Evolutionary conservation across 2,113 vertebrate genomes (phyloP), one percentile per base, ranked within the genome.

Genomic region (Takifugu bimaculatus): DNA sequence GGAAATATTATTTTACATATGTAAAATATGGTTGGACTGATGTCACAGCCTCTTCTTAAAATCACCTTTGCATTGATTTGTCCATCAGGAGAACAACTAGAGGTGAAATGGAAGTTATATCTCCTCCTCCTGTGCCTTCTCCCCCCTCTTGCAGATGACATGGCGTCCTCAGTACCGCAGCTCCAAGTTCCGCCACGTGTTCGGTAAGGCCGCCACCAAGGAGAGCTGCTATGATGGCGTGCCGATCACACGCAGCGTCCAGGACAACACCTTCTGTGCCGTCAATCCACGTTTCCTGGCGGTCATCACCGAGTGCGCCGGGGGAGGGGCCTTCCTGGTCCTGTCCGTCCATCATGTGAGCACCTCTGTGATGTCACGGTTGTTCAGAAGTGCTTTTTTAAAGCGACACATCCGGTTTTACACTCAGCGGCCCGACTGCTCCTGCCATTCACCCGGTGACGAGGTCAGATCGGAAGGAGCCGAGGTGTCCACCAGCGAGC

Each of bases 111-210:
- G 60, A 66, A 65, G 52, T 70, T 62, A 77, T 64, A 53, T 49
- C 47, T 6, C 28, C 52, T 28, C 43, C 28, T n/a, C 47, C 32
- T 59, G 43, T 42, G 28, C 42, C 25, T 29, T 44, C 51, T 26
- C 49, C 27, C 44, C 53, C 13, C 45, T 52, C 43, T 39, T 63
- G 68, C 66, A 99, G 96, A 99, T 99, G 97, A 92, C 96, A 88
- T 97, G 95, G 95, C 91, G 90, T 67, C 93, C 94, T 43, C 94
- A 93, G 85, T 94, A 95, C 84, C 92, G 91, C 81, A 94, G 90
- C 85, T 98, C 94, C 82, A 98, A 96, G 83, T 97, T 96, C 85
- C 94, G 95, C 52, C 94, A 99, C 0, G 96, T 99, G 70, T 99
- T 93, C 0, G 96, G 94, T 67, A 97, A 96, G 64, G 74, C 94